Percentiles rank a stretch among this genome's conserved stretches.
Conservation (phyloP, 2,888 invertebrate genomes). For the Macropis europaea region DNA sequence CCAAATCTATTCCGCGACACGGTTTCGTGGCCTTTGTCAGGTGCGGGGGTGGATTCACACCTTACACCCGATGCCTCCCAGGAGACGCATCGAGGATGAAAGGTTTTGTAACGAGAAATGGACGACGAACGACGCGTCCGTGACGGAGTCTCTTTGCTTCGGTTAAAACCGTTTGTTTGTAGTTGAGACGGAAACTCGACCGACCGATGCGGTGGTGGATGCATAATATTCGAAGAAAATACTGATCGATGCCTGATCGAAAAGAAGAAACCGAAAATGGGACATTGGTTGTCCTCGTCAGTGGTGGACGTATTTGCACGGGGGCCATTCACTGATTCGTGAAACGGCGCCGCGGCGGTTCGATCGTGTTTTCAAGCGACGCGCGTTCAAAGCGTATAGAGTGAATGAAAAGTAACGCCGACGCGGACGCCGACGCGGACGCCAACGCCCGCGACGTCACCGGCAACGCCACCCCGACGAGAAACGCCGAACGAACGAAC, state of each 20-base stretch:
- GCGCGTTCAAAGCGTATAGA: not conserved
- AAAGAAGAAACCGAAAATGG: too few species aligned
- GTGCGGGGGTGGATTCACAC: not conserved
- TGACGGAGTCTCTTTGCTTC: too few species aligned
- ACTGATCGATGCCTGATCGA: too few species aligned
- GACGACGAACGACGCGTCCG: too few species aligned
- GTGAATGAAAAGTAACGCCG: slow-evolving; percentile 24
- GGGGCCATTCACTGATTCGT: slow-evolving; percentile 12
- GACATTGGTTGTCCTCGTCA: too few species aligned
- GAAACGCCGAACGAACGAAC: slow-evolving; percentile 1
- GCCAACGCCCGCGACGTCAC: slow-evolving; percentile 29
- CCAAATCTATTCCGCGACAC: slow-evolving; percentile 12
- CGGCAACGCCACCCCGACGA: slow-evolving; percentile 27
- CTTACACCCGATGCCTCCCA: not conserved
- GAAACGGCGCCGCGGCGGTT: not conserved
- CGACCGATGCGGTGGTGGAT: too few species aligned
- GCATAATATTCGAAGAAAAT: too few species aligned
- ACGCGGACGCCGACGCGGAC: slow-evolving; percentile 15
- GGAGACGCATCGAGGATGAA: too few species aligned
- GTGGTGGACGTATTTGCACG: too few species aligned
- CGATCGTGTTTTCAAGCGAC: not conserved
- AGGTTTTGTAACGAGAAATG: too few species aligned
- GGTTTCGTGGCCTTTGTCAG: not conserved
- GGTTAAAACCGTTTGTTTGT: too few species aligned
- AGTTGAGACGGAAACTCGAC: too few species aligned